A percentile compares a stretch with the other conserved stretches of the same genome.
Evolutionary conservation across 64 coral and sea anemone species (phyloP).

Genomic region (Cladopsammia gracilis): DNA sequence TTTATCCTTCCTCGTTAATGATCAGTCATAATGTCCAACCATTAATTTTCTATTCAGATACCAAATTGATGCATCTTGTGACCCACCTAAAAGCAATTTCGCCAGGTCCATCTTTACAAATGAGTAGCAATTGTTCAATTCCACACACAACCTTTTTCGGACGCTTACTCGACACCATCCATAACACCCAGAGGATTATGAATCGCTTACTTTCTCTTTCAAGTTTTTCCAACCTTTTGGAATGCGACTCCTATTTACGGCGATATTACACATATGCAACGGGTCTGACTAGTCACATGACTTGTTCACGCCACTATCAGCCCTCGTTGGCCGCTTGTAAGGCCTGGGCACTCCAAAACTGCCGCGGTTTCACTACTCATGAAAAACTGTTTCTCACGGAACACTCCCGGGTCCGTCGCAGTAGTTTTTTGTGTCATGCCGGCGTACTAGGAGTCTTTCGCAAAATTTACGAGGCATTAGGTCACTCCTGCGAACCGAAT

Average conservation of each 20-base stretch:
- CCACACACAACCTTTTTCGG: not conserved
- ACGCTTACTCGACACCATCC: not conserved
- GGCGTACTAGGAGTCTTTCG: slow-evolving; percentile 16
- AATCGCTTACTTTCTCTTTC: not conserved
- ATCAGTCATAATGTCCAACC: slow-evolving; percentile 13
- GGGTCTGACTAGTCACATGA: not conserved
- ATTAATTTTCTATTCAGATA: slow-evolving; percentile 32
- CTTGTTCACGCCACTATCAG: not conserved
- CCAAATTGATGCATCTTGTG: not conserved
- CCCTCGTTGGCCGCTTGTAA: not conserved
- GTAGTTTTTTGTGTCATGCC: slow-evolving; percentile 33
- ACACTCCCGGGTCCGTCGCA: not conserved
- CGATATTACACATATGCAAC: slow-evolving; percentile 23
- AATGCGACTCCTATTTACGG: slow-evolving; percentile 42
- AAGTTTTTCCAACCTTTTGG: slow-evolving; percentile 42
- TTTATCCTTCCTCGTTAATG: slow-evolving; percentile 16
- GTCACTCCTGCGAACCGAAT: slow-evolving; percentile 31
- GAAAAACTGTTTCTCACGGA: not conserved
- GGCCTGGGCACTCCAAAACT: slow-evolving; percentile 7
- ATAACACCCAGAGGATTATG: not conserved
- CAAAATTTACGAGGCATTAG: slow-evolving; percentile 34
- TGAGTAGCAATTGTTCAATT: not conserved
- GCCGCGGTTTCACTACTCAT: not conserved
- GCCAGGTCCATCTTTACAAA: not conserved
- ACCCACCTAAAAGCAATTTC: not conserved